Conservation (phyloP, 2,888 invertebrate genomes). For the Trissolcus japonicus region DNA sequence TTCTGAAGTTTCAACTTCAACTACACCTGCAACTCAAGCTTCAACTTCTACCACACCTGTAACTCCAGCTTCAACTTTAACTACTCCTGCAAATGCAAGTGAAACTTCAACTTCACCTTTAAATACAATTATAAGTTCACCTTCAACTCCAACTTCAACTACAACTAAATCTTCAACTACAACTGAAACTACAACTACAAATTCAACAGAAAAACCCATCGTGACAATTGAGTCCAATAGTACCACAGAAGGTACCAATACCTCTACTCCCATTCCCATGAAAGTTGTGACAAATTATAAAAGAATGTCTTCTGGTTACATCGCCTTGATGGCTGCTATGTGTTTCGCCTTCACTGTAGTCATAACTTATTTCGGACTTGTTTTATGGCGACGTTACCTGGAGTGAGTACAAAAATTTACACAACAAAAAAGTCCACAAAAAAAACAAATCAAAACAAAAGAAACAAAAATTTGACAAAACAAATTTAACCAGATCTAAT, state of each 20-base stretch:
- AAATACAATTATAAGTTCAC: not conserved
- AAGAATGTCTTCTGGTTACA: conserved; percentile 64
- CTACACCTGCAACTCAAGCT: not conserved
- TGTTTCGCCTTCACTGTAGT: conserved; percentile 71
- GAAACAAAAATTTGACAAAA: not conserved
- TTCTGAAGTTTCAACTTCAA: not conserved
- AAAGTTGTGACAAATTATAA: not conserved
- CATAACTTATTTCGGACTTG: conserved; percentile 73
- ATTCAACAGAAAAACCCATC: too few species aligned
- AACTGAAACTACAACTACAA: conserved; percentile 1
- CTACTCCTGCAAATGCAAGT: not conserved
- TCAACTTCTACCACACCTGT: not conserved
- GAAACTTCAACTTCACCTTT: not conserved
- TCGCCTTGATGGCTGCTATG: conserved; percentile 66
- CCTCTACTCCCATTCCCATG: not conserved
- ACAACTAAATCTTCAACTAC: not conserved
- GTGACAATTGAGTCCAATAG: too few species aligned
- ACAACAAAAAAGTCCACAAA: too few species aligned
- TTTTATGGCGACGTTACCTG: conserved; percentile 75
- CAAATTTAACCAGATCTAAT: not conserved
- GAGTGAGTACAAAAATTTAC: conserved; percentile 73
- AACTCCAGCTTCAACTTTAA: not conserved
- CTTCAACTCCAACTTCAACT: not conserved
- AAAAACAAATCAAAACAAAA: not conserved
- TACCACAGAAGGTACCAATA: too few species aligned